phyloP scores from a whole-genome alignment of 2,113 vertebrate genomes.

The Thomomys bottae region DNA sequence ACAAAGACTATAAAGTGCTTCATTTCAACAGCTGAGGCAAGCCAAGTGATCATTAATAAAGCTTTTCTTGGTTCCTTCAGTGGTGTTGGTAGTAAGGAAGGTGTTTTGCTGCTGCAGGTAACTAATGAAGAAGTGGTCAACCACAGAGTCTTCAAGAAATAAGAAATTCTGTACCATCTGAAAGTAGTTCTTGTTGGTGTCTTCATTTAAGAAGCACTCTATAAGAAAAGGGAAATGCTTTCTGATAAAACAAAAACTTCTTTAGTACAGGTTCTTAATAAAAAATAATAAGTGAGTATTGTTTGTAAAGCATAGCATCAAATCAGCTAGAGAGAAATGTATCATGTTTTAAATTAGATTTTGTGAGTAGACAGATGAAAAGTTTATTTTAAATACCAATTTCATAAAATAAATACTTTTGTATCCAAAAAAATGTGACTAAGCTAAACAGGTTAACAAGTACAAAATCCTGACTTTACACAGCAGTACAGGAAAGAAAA shows the following conservation, averaged over 20 bases:
- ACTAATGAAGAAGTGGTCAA: constrained; percentile 92
- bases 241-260: constrained; percentile 77
- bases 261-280: constrained; percentile 81
- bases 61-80: constrained; percentile 91
- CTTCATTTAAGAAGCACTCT: constrained; percentile 86
- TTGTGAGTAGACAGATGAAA: constrained; percentile 79
- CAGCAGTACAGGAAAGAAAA: no score
- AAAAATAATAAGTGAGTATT: constrained; percentile 69
- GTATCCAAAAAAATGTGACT: no score
- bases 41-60: constrained; percentile 91
- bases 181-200: constrained; percentile 90
- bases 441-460: no score
- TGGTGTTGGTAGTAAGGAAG: constrained; percentile 91
- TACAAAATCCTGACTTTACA: no score
- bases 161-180: constrained; percentile 90
- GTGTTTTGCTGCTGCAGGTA: constrained; percentile 92
- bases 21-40: constrained; percentile 90
- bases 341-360: constrained; percentile 77
- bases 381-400: constrained; percentile 78
- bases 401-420: constrained; percentile 83
- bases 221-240: constrained; percentile 86
- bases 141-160: constrained; percentile 91
- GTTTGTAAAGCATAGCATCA: constrained; percentile 76
- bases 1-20: constrained; percentile 88
- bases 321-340: constrained; percentile 70